These are phyloP conservation scores for Illadopsis cleaveri DNA, from an alignment of 2,113 vertebrate genomes.

Conservation along the genomic window DNA sequence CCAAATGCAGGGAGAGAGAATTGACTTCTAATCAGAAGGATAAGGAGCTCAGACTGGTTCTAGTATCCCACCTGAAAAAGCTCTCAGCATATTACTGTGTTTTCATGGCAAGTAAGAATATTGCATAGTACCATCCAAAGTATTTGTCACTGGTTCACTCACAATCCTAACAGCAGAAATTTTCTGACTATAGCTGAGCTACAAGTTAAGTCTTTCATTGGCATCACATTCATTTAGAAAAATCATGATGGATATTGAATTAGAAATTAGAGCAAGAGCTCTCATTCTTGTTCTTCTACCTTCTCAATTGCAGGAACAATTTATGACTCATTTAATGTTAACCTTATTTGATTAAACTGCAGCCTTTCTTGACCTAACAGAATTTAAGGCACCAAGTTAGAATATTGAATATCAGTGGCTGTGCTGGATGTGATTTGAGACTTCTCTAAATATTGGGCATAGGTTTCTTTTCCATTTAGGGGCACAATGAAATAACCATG, in stretches of 20 bases:
- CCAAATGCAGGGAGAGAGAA: not conserved
- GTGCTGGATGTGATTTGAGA: not conserved
- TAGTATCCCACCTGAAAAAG: not conserved
- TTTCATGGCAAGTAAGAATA: not conserved
- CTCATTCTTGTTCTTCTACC: not conserved
- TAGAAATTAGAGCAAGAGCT: not conserved
- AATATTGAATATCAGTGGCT: not conserved
- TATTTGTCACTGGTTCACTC: not conserved
- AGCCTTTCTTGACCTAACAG: not conserved
- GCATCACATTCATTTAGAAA: not conserved
- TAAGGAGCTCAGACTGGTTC: not conserved
- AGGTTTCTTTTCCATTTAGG: not conserved
- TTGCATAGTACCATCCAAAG: not conserved
- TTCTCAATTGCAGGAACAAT: not conserved
- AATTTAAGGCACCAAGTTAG: not conserved
- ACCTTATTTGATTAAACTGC: not conserved
- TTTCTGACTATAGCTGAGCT: not conserved
- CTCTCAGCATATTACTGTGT: not conserved
- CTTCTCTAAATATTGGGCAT: not conserved
- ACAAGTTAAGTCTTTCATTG: not conserved
- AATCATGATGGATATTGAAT: not conserved
- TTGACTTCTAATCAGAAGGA: not conserved
- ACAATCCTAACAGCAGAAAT: not conserved
- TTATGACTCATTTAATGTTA: not conserved
- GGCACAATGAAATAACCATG: not conserved